phyloP scores from a whole-genome alignment of 1,140 invertebrate genomes.

The Sycophaga agraensis region DNA sequence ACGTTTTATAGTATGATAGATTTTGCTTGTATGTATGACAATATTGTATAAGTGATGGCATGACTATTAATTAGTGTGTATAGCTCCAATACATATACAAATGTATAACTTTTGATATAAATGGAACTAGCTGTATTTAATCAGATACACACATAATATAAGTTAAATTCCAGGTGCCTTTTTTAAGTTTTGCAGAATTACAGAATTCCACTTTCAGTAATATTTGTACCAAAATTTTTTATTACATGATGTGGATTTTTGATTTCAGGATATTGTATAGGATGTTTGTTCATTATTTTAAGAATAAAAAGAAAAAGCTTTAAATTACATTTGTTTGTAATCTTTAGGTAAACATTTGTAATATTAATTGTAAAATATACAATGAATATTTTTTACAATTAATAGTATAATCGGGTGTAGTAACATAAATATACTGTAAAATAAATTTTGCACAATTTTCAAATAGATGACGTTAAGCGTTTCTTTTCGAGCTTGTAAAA shows the following conservation, averaged over 20 bases:
- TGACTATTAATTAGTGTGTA: slow-evolving; percentile 6
- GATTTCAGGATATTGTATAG: neutral
- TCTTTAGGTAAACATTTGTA: slow-evolving; percentile 1
- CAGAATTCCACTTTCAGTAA: slow-evolving; percentile 4
- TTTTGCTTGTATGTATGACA: slow-evolving; percentile 17
- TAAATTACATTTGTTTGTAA: slow-evolving; percentile 2
- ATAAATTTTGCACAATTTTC: slow-evolving; percentile 12
- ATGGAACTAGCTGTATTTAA: slow-evolving; percentile 20
- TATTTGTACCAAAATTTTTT: neutral
- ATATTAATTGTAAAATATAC: slow-evolving; percentile 3
- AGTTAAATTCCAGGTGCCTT: slow-evolving; percentile 29
- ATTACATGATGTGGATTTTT: neutral
- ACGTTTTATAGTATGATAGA: slow-evolving; percentile 17
- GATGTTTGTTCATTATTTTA: neutral
- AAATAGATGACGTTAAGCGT: slow-evolving; percentile 9
- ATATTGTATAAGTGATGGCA: slow-evolving; percentile 19
- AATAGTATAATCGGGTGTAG: slow-evolving; percentile 10
- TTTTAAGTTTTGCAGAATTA: slow-evolving; percentile 24
- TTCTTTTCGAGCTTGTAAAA: slow-evolving; percentile 5
- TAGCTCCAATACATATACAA: slow-evolving; percentile 1
- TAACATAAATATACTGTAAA: slow-evolving; percentile 11
- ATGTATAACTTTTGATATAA: slow-evolving; percentile 27
- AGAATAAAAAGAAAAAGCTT: neutral
- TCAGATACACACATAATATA: slow-evolving; percentile 24
- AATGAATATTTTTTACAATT: slow-evolving; percentile 10